phyloP scores from a whole-genome alignment of 1,140 invertebrate species.

The Drosophila erecta region DNA sequence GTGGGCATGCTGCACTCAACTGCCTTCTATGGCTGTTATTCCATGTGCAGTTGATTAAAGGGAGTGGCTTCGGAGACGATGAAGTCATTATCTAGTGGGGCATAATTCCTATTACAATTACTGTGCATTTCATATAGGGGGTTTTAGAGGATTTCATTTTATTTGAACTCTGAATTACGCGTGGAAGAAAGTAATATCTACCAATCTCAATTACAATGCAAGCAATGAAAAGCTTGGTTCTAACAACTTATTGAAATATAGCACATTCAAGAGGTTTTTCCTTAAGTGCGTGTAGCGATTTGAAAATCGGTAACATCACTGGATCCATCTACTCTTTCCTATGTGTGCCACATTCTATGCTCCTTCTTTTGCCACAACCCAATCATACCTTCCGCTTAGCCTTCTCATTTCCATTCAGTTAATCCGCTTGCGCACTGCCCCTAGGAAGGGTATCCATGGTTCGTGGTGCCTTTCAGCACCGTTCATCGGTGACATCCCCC shows the following conservation, averaged over 20 bases:
- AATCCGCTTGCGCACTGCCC: background rate
- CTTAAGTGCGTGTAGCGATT: background rate
- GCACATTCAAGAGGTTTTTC: background rate
- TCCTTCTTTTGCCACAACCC: background rate
- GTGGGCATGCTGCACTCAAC: slow-evolving; percentile 42
- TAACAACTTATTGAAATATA: background rate
- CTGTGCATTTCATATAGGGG: too few species aligned
- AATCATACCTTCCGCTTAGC: background rate
- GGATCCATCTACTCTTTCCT: too few species aligned
- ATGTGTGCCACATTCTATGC: background rate
- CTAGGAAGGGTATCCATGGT: slow-evolving; percentile 18
- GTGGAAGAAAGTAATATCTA: too few species aligned
- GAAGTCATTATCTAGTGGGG: slow-evolving; percentile 18
- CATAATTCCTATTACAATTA: background rate
- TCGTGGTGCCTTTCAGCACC: slow-evolving; percentile 9
- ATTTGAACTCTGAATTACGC: too few species aligned
- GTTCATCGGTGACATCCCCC: slow-evolving; percentile 2
- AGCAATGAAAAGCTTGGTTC: too few species aligned
- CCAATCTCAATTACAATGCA: too few species aligned
- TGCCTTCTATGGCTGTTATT: background rate
- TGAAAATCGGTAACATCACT: background rate
- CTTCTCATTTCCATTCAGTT: background rate
- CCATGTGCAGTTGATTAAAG: slow-evolving; percentile 1
- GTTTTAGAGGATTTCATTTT: too few species aligned
- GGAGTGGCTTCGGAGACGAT: slow-evolving; percentile 18